Conservation (phyloP, 2,888 invertebrate species). For the Andrena haemorrhoa region DNA sequence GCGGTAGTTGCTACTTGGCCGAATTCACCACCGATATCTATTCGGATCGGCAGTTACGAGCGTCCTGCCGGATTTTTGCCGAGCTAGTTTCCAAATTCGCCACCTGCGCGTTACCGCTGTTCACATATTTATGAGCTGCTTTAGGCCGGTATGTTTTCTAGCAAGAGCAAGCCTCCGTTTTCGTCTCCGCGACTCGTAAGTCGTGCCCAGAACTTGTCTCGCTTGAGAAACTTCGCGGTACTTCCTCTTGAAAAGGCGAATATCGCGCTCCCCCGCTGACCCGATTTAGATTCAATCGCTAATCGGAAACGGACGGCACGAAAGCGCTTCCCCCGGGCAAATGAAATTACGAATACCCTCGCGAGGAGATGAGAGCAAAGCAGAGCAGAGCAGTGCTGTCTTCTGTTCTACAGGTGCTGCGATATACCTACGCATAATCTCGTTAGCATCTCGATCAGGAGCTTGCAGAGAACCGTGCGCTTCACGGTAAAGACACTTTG, state of each 20-base stretch:
- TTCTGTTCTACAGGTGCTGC: conserved; percentile 31
- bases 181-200: neutral
- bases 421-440: conserved; percentile 20
- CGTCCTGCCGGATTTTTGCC: neutral
- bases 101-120: neutral
- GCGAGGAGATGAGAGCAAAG: neutral
- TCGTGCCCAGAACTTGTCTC: neutral
- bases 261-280: conserved; percentile 23
- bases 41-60: neutral
- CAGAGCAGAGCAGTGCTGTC: neutral
- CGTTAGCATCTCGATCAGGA: conserved; percentile 17
- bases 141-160: neutral
- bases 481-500: neutral
- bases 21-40: conserved; percentile 12
- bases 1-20: neutral
- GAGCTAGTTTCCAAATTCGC: neutral
- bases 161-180: neutral
- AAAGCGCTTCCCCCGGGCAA: conserved; percentile 9
- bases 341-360: conserved; percentile 31
- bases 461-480: neutral
- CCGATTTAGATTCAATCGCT: conserved; percentile 38
- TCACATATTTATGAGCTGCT: conserved; percentile 10
- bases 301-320: conserved; percentile 25
- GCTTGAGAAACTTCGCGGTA: neutral
- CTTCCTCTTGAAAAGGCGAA: neutral